Evolutionary conservation across 2,888 invertebrate genomes (phyloP).

Genomic region (Spisula solida): DNA sequence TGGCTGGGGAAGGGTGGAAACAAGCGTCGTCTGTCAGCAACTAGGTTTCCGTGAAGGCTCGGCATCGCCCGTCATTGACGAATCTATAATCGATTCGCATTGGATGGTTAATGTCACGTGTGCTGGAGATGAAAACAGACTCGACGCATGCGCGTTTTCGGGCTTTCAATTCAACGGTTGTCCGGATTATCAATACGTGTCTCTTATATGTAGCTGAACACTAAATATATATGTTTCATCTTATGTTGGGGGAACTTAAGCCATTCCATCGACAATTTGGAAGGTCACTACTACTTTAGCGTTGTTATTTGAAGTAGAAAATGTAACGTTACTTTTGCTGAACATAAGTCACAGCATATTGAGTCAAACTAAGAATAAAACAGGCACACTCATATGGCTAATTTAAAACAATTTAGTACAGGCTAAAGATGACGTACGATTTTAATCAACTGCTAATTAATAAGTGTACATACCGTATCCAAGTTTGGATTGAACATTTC

Average conservation of each 20-base stretch:
- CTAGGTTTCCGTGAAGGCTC: slow-evolving; percentile 76
- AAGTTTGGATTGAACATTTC: too few species aligned
- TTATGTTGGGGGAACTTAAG: not conserved
- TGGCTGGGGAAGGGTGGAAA: slow-evolving; percentile 78
- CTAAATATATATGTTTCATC: not conserved
- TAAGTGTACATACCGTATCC: not conserved
- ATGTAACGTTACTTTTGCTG: not conserved
- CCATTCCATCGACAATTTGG: slow-evolving; percentile 17
- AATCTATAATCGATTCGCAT: slow-evolving; percentile 42
- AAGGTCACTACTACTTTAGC: not conserved
- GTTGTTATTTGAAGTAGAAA: not conserved
- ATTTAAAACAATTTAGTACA: not conserved
- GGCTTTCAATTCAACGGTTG: slow-evolving; percentile 65
- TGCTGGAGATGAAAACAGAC: slow-evolving; percentile 68
- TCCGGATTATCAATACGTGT: slow-evolving; percentile 56
- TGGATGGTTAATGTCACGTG: slow-evolving; percentile 78
- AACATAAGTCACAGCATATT: not conserved
- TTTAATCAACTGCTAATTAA: not conserved
- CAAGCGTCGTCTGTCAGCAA: slow-evolving; percentile 79
- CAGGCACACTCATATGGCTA: not conserved
- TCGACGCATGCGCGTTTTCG: slow-evolving; percentile 73
- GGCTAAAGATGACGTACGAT: not conserved
- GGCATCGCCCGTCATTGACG: slow-evolving; percentile 49
- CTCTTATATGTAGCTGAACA: slow-evolving; percentile 63
- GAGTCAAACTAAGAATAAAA: not conserved